These are phyloP conservation scores for Leptinotarsa peninsularis DNA, from an alignment of 2,888 invertebrate genomes.

Conservation along the genomic window DNA sequence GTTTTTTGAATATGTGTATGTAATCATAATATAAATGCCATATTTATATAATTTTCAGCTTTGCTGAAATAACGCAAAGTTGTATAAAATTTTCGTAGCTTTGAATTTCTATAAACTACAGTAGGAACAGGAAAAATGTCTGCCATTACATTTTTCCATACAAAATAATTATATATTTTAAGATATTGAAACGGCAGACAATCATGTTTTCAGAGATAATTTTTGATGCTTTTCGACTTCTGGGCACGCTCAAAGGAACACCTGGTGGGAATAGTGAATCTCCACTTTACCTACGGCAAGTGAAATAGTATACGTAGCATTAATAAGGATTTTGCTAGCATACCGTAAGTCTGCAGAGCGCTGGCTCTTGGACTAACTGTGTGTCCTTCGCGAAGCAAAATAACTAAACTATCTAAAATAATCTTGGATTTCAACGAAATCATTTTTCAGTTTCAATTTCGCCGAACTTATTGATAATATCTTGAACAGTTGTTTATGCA, in stretches of 20 bases:
- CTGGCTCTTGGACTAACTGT: neutral
- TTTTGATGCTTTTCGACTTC: neutral
- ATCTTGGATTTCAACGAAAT: neutral
- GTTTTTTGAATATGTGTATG: no score
- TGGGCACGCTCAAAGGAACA: neutral
- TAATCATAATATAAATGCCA: no score
- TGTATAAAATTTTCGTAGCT: neutral
- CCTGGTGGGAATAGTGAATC: no score
- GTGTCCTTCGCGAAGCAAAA: no score
- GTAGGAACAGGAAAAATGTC: neutral
- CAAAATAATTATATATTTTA: no score
- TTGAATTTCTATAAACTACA: neutral
- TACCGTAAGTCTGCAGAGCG: neutral
- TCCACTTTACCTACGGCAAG: neutral
- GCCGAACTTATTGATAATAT: neutral
- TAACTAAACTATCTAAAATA: no score
- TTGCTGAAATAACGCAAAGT: neutral
- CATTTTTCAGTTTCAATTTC: neutral
- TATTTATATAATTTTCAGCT: neutral
- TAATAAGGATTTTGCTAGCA: neutral
- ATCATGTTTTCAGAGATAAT: no score
- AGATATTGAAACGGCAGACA: no score
- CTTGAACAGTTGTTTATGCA: neutral
- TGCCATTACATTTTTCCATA: no score
- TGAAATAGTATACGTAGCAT: neutral